These are phyloP conservation scores for Drosophila littoralis DNA, from an alignment of 1,140 invertebrate species.

Conservation along the genomic window DNA sequence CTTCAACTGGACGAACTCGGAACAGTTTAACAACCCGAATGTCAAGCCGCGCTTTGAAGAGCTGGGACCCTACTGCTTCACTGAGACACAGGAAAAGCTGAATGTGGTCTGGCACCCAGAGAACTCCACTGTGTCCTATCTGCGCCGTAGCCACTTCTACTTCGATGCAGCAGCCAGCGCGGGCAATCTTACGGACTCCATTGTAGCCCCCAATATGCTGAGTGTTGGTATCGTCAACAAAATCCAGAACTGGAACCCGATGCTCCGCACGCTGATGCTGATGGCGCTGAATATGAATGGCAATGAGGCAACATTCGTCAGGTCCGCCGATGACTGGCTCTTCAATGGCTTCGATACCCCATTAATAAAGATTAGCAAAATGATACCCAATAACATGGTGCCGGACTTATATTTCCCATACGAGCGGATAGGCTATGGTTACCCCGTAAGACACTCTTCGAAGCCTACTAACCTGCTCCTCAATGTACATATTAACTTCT, in stretches of 20 bases:
- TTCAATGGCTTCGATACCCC: slow-evolving; percentile 91
- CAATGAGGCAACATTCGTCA: slow-evolving; percentile 86
- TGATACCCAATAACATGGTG: slow-evolving; percentile 84
- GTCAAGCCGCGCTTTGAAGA: slow-evolving; percentile 88
- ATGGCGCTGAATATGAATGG: slow-evolving; percentile 85
- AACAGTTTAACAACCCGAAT: slow-evolving; percentile 85
- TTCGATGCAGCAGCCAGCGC: slow-evolving; percentile 88
- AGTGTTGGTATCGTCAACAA: slow-evolving; percentile 85
- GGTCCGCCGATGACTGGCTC: slow-evolving; percentile 88
- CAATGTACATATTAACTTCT: no score
- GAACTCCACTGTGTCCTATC: slow-evolving; percentile 93
- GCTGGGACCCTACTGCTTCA: slow-evolving; percentile 90
- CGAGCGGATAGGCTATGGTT: slow-evolving; percentile 92
- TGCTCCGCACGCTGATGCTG: slow-evolving; percentile 86
- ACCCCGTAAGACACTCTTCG: slow-evolving; percentile 86
- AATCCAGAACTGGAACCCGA: slow-evolving; percentile 79
- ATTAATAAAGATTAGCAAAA: slow-evolving; percentile 87
- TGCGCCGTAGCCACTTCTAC: slow-evolving; percentile 90
- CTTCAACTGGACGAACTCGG: slow-evolving; percentile 93
- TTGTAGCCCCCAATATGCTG: slow-evolving; percentile 92
- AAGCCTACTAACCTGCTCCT: not conserved
- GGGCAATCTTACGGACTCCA: slow-evolving; percentile 89
- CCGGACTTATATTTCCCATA: slow-evolving; percentile 85
- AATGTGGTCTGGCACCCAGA: slow-evolving; percentile 88
- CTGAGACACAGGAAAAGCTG: slow-evolving; percentile 87